Conservation (phyloP, 2,113 vertebrate genomes). For the Chloropsis cyanopogon region DNA sequence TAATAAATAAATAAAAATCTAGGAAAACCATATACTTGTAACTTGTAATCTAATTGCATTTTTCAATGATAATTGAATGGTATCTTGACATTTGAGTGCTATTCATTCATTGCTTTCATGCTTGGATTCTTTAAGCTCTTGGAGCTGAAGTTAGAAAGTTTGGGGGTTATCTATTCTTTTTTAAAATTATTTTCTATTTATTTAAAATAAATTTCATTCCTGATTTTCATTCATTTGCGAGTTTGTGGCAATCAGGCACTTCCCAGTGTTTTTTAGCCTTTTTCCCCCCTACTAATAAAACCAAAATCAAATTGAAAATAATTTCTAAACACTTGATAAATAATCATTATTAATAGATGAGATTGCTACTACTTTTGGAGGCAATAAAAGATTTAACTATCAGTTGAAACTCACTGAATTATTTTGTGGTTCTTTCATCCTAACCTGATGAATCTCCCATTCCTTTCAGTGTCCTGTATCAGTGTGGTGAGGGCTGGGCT, state of each 20-base stretch:
- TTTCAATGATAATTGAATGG: not conserved
- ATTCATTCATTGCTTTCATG: not conserved
- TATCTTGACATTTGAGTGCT: not conserved
- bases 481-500: not conserved
- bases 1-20: not conserved
- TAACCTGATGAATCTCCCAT: not conserved
- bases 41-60: not conserved
- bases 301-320: not conserved
- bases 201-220: not conserved
- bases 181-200: not conserved
- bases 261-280: not conserved
- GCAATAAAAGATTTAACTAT: not conserved
- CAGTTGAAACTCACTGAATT: not conserved
- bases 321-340: not conserved
- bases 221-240: not conserved
- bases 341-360: not conserved
- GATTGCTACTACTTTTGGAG: not conserved
- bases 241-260: not conserved
- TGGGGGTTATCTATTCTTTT: not conserved
- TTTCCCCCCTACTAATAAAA: not conserved
- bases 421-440: not conserved
- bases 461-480: not conserved
- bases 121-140: not conserved
- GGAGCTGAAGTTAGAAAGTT: not conserved
- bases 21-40: accelerated